Percentiles rank a stretch among this genome's conserved stretches.
Evolutionary conservation across 2,113 vertebrate genomes (phyloP).

Genomic region (Phodopus roborovskii): DNA sequence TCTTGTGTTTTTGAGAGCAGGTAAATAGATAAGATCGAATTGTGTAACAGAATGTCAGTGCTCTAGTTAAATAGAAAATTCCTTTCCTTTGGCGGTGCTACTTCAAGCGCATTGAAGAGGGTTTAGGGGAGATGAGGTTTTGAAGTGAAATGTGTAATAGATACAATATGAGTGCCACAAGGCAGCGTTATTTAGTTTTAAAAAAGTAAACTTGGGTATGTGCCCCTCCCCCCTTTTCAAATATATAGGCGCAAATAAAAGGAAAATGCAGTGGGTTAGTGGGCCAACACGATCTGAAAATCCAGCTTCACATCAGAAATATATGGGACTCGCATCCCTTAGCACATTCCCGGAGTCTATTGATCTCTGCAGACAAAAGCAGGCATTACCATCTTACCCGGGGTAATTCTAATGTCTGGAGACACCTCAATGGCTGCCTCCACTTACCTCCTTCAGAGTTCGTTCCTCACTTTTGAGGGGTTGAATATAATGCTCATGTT

Average conservation of each 20-base stretch:
- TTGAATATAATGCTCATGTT: neutral
- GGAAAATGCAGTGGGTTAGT: conserved; percentile 15
- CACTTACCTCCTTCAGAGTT: neutral
- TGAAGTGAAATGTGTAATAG: conserved; percentile 92
- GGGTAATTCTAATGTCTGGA: neutral
- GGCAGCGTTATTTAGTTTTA: conserved; percentile 88
- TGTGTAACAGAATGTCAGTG: conserved; percentile 91
- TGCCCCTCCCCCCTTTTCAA: conserved; percentile 61
- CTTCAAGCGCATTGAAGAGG: conserved; percentile 90
- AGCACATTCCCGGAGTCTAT: neutral
- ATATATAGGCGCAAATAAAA: conserved; percentile 81
- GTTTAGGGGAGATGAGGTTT: conserved; percentile 90
- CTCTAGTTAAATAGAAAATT: conserved; percentile 92
- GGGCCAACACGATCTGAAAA: neutral
- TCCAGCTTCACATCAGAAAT: neutral
- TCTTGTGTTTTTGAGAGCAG: conserved; percentile 89
- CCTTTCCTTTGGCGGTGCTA: conserved; percentile 89
- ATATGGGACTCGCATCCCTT: neutral
- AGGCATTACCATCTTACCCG: neutral
- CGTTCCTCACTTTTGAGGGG: neutral
- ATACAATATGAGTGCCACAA: conserved; percentile 89
- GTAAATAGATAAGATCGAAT: conserved; percentile 90
- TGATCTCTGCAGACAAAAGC: conserved; percentile 54
- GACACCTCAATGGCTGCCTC: neutral
- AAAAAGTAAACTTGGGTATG: conserved; percentile 85